Conservation (phyloP, 1,140 invertebrate species). For the Halyomorpha halys region DNA sequence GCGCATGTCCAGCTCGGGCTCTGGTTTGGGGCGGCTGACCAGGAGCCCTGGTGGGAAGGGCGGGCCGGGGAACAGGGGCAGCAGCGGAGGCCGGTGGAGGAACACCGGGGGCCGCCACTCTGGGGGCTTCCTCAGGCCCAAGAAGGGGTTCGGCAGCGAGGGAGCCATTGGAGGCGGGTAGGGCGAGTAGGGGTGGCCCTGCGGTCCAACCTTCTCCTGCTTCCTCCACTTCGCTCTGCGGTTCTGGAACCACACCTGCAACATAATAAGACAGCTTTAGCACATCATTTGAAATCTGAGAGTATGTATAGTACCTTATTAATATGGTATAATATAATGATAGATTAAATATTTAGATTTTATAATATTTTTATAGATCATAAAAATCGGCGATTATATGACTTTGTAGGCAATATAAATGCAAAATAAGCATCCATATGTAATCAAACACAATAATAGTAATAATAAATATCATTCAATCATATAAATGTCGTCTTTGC, state of each 20-base stretch:
- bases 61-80: conserved; percentile 40
- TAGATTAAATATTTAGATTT: too few relatives aligned
- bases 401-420: too few relatives aligned
- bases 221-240: conserved; percentile 89
- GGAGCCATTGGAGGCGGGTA: conserved; percentile 57
- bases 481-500: too few relatives aligned
- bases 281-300: too few relatives aligned
- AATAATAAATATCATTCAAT: too few relatives aligned
- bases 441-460: too few relatives aligned
- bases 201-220: conserved; percentile 74
- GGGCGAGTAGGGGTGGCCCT: conserved; percentile 80
- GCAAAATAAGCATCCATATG: too few relatives aligned
- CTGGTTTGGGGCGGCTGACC: conserved; percentile 45
- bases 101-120: conserved; percentile 38
- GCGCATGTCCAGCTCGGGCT: conserved; percentile 62
- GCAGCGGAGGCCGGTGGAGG: conserved; percentile 42
- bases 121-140: conserved; percentile 64
- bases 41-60: conserved; percentile 50
- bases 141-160: conserved; percentile 65
- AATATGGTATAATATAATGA: too few relatives aligned
- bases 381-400: too few relatives aligned
- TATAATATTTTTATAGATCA: too few relatives aligned
- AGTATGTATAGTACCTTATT: too few relatives aligned
- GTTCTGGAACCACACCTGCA: conserved; percentile 97
- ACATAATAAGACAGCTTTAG: conserved; percentile 29